Conservation (phyloP, 2,797 vertebrate genomes). For the Bovichtus variegatus region DNA sequence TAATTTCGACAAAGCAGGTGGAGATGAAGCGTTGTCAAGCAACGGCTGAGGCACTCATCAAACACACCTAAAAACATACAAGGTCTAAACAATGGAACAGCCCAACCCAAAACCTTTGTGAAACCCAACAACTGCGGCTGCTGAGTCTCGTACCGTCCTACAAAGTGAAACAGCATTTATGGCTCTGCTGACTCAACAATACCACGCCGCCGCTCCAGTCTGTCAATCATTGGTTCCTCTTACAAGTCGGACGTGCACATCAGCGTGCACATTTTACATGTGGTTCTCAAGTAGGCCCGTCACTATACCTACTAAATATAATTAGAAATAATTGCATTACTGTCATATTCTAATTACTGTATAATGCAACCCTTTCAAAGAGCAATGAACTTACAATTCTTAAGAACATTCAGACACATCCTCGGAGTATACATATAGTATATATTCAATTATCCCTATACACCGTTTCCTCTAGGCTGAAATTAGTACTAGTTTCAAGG, state of each 20-base stretch:
- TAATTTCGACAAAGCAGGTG: no score
- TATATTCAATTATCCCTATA: slow-evolving; percentile 6
- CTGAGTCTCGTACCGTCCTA: not conserved
- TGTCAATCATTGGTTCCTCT: not conserved
- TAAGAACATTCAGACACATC: no score
- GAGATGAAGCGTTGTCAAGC: no score
- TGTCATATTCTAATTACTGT: no score
- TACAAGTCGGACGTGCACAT: not conserved
- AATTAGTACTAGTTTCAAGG: slow-evolving; percentile 2
- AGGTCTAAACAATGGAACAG: not conserved
- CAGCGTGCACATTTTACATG: not conserved
- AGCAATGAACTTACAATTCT: no score
- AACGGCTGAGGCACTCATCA: not conserved
- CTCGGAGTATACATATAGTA: not conserved
- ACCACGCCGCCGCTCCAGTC: not conserved
- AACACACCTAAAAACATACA: not conserved
- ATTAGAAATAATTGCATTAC: no score
- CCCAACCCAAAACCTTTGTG: slow-evolving; percentile 20
- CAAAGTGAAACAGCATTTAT: not conserved
- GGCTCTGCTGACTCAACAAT: not conserved
- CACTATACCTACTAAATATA: no score
- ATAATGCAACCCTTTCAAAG: no score
- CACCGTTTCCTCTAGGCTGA: not conserved
- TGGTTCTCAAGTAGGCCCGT: no score
- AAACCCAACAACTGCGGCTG: not conserved